Conservation (phyloP, 2,888 invertebrate genomes). For the Nephrotoma guestfalica region DNA sequence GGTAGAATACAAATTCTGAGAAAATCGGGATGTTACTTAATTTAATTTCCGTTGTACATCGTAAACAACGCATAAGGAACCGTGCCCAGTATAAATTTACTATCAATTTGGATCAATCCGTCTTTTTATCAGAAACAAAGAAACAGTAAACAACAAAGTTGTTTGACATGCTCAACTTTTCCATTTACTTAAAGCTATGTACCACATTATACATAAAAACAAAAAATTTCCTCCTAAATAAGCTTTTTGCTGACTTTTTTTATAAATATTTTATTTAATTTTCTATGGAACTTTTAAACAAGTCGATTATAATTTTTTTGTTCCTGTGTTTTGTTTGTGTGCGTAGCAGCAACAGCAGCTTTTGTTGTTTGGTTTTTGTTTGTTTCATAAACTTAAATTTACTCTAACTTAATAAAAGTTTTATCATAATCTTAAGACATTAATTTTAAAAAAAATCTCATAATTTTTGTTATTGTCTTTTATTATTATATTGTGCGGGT, state of each 20-base stretch:
- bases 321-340: neutral
- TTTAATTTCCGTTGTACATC: no score
- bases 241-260: neutral
- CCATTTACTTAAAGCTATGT: no score
- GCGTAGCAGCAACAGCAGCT: neutral
- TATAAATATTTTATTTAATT: neutral
- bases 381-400: neutral
- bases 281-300: neutral
- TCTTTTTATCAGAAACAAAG: no score
- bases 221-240: neutral
- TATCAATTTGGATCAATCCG: no score
- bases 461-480: neutral
- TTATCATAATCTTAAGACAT: neutral
- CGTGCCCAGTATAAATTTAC: no score
- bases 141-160: no score
- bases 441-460: neutral
- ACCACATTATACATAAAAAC: no score
- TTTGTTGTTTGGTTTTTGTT: neutral
- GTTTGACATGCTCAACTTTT: no score
- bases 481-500: neutral
- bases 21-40: no score
- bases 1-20: no score
- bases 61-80: no score
- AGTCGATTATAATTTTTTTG: neutral
- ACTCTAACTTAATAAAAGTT: neutral